Evolutionary conservation across 2,113 vertebrate species (phyloP), one percentile per base, ranked within the genome.

Genomic region (Carollia perspicillata): DNA sequence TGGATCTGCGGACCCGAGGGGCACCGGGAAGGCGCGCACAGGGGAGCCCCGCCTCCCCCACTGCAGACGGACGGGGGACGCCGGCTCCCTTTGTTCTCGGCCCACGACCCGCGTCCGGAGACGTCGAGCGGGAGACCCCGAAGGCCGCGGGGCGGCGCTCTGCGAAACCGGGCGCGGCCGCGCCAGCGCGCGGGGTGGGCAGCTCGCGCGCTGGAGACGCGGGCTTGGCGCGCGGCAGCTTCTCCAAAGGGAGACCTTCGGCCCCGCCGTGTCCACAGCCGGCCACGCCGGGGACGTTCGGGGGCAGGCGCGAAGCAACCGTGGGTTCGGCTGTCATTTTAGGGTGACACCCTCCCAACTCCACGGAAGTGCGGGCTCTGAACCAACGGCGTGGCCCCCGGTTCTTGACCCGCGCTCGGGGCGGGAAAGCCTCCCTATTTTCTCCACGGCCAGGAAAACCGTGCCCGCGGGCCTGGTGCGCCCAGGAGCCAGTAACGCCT

Each of bases 41-140:
- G 66, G 47, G 8, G 37, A 74, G 20, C 68, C 2, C 1, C 8
- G 14, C 60, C n/a, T 23, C 58, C n/a, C 9, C 9, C 0, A 17
- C 7, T 51, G 13, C 8, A 6, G 83, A 58, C 18, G 23, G 47
- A 16, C 8, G 33, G 33, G 2, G 47, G 28, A 66, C 33, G 35
- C 51, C 65, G 55, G 37, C 0, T 10, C 35, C 33, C 84, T 90
- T 80, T 89, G 49, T 79, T 96, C 44, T 37, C 44, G 68, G 55
- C 42, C n/a, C 20, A 5, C 13, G 13, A 74, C 49, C 16, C 30
- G 88, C 66, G 33, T 11, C 30, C 10, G 6, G 16, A 60, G 66
- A 65, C 14, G 55, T 2, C 40, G 5, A 30, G 30, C 44, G 26
- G n/a, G n/a, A 79, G 12, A 28, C 16, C 69, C 51, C 18, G 14